These are phyloP conservation scores for Calameuta filiformis DNA, from an alignment of 2,888 invertebrate genomes.

Conservation along the genomic window DNA sequence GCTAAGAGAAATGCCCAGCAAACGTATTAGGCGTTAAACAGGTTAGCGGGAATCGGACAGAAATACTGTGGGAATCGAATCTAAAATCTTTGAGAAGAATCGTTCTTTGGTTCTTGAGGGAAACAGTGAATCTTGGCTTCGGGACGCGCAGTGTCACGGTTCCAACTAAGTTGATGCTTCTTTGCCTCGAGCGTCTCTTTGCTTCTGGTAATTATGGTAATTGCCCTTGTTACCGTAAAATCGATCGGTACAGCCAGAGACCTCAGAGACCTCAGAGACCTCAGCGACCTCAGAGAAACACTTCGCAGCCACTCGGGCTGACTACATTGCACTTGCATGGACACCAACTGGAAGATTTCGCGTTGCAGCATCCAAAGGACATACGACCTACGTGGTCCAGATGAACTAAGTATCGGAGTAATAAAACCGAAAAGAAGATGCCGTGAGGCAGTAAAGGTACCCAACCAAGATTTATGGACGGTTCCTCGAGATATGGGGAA, in stretches of 20 bases:
- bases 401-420: too few species aligned
- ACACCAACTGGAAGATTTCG: too few species aligned
- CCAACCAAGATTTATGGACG: slow-evolving; percentile 33
- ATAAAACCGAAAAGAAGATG: background rate
- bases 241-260: slow-evolving; percentile 5
- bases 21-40: background rate
- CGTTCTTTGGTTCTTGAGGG: background rate
- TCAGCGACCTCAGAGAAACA: too few species aligned
- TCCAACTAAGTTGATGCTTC: slow-evolving; percentile 22
- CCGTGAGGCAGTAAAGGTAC: background rate
- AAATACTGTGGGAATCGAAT: background rate
- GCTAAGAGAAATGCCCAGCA: background rate
- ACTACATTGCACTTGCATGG: too few species aligned
- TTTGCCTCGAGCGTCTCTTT: slow-evolving; percentile 20
- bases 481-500: slow-evolving; percentile 36
- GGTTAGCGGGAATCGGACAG: background rate
- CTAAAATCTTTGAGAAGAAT: background rate
- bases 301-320: too few species aligned
- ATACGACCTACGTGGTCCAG: too few species aligned
- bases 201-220: slow-evolving; percentile 27
- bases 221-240: slow-evolving; percentile 28
- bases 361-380: too few species aligned
- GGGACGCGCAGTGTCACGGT: too few species aligned
- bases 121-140: background rate
- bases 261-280: background rate